Conservation (phyloP, 2,797 vertebrate genomes). For the Borostomias antarcticus region DNA sequence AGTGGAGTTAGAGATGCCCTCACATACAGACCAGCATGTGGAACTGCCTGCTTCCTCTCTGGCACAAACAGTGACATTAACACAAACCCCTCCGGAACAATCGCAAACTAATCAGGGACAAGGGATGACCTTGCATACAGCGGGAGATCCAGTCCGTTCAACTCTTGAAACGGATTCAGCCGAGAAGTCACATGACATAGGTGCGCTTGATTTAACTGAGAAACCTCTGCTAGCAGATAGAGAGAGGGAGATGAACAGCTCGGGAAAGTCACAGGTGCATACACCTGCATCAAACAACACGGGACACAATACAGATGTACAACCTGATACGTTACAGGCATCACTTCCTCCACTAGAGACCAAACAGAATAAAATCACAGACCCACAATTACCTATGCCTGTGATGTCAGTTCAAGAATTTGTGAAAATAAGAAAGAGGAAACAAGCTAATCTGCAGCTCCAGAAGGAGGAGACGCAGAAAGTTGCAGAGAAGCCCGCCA, state of each 20-base stretch:
- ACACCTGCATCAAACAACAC: slow-evolving; percentile 29
- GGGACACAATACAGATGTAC: background rate
- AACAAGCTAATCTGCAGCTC: slow-evolving; percentile 24
- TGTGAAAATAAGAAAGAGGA: slow-evolving; percentile 72
- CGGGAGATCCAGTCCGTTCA: slow-evolving; percentile 30
- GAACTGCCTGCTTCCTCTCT: slow-evolving; percentile 35
- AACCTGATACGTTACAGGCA: background rate
- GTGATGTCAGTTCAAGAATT: slow-evolving; percentile 71
- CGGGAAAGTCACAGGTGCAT: background rate
- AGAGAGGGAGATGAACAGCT: slow-evolving; percentile 13
- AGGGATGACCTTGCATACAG: slow-evolving; percentile 27
- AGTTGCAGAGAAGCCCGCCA: slow-evolving; percentile 54
- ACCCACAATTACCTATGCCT: slow-evolving; percentile 52
- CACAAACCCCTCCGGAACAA: slow-evolving; percentile 35
- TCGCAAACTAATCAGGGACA: slow-evolving; percentile 32
- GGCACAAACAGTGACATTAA: slow-evolving; percentile 36
- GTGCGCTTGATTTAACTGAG: slow-evolving; percentile 24
- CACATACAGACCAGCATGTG: slow-evolving; percentile 53
- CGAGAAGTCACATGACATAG: slow-evolving; percentile 25
- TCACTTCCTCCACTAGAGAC: slow-evolving; percentile 7
- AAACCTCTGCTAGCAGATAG: slow-evolving; percentile 24
- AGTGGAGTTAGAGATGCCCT: slow-evolving; percentile 54
- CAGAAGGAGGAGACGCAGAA: slow-evolving; percentile 41
- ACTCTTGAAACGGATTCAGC: slow-evolving; percentile 11
- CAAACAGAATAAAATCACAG: slow-evolving; percentile 39